These are phyloP conservation scores for Aelia acuminata DNA, from an alignment of 2,888 invertebrate species.

Conservation along the genomic window DNA sequence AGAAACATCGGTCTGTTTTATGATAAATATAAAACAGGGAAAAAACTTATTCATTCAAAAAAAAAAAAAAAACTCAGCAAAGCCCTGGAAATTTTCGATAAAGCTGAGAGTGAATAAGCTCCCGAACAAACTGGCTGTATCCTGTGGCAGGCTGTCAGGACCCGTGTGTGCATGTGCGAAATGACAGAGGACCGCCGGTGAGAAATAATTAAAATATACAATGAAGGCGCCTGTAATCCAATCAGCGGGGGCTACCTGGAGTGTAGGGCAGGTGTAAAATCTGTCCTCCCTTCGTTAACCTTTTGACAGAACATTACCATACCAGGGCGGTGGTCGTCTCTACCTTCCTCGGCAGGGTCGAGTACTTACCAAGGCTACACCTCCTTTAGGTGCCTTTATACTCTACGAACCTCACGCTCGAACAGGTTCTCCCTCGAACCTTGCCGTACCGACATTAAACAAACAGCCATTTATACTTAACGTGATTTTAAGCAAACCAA, in stretches of 20 bases:
- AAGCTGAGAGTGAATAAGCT: neutral
- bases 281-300: slow-evolving; percentile 20
- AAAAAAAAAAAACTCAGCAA: neutral
- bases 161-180: neutral
- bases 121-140: neutral
- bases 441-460: no score
- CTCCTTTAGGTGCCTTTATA: no score
- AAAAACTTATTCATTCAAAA: no score
- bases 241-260: neutral
- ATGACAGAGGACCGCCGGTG: neutral
- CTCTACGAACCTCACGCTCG: no score
- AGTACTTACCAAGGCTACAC: no score
- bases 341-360: no score
- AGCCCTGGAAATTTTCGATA: neutral
- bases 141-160: neutral
- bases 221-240: slow-evolving; percentile 20
- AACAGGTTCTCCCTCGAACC: no score
- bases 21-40: no score
- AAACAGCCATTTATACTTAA: no score
- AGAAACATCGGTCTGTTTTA: no score
- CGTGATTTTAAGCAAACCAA: no score
- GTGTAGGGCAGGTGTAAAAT: neutral
- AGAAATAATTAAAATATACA: slow-evolving; percentile 37
- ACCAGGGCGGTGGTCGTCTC: neutral
- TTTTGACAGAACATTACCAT: slow-evolving; percentile 21